Evolutionary conservation across 2,797 vertebrate genomes (phyloP).

Genomic region (Labeo calbasu): DNA sequence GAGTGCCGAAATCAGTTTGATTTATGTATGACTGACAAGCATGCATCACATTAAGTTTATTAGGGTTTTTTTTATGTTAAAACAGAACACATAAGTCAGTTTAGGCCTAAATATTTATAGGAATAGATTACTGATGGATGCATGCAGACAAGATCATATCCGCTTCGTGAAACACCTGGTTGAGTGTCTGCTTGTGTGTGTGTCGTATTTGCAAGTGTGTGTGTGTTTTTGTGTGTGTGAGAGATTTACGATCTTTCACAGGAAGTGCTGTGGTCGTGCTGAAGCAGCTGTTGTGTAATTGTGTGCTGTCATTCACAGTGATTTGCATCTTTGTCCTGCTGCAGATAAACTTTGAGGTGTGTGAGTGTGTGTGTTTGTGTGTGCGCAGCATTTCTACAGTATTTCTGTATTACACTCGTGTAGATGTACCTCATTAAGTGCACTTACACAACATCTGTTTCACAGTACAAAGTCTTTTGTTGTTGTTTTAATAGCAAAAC

Average conservation of each 20-base stretch:
- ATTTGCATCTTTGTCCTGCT: conserved; percentile 54
- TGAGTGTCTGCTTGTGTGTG: conserved; percentile 67
- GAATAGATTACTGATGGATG: not conserved
- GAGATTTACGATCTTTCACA: conserved; percentile 51
- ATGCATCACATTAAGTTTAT: not conserved
- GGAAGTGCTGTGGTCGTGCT: conserved; percentile 60
- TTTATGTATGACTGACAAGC: not conserved
- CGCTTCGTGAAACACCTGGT: not conserved
- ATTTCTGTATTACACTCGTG: not conserved
- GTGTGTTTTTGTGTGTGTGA: conserved; percentile 65
- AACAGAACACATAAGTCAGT: not conserved
- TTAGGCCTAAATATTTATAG: not conserved
- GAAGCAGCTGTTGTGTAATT: conserved; percentile 65
- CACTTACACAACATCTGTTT: too few relatives aligned
- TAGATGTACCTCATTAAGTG: not conserved
- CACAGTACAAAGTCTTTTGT: too few relatives aligned
- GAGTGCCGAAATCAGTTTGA: too few relatives aligned
- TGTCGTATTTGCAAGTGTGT: conserved; percentile 63
- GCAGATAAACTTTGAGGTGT: not conserved
- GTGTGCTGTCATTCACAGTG: conserved; percentile 58
- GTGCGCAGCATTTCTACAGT: not conserved
- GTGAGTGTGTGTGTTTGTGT: not conserved
- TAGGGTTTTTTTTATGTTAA: not conserved
- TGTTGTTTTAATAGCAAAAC: too few relatives aligned
- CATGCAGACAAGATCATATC: not conserved